Conservation (phyloP, 2,113 vertebrate species). For the Syngnathus typhle region DNA sequence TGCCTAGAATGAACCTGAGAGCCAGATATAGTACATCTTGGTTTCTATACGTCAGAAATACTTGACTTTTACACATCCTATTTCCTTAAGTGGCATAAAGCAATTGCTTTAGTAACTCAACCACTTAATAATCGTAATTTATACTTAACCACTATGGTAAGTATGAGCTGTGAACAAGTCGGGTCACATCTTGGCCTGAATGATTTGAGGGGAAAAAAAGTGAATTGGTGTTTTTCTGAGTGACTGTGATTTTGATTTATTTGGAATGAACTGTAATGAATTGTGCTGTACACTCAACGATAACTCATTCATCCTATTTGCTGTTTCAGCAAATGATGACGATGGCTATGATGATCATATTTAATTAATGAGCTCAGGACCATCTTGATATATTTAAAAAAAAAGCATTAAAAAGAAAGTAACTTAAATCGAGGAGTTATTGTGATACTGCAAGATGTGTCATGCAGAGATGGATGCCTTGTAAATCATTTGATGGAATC, state of each 20-base stretch:
- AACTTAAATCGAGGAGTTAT: slow-evolving; percentile 40
- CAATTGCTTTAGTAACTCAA: not conserved
- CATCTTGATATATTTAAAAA: slow-evolving; percentile 2
- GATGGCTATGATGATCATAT: not conserved
- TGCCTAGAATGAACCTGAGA: slow-evolving; percentile 16
- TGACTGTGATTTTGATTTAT: too few species aligned
- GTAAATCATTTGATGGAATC: slow-evolving; percentile 46
- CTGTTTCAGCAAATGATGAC: not conserved
- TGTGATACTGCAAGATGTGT: slow-evolving; percentile 27
- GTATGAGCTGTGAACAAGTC: not conserved
- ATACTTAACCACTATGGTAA: not conserved
- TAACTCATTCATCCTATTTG: not conserved
- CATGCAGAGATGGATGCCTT: slow-evolving; percentile 13
- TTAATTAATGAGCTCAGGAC: slow-evolving; percentile 2
- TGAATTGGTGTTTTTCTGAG: too few species aligned
- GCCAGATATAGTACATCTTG: slow-evolving; percentile 26
- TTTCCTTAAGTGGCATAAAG: not conserved
- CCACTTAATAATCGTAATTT: not conserved
- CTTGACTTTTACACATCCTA: slow-evolving; percentile 17
- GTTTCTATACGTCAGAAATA: slow-evolving; percentile 10
- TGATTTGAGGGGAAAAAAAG: too few species aligned
- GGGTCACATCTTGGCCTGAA: not conserved
- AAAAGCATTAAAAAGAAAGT: slow-evolving; percentile 11
- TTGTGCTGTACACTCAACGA: too few species aligned
- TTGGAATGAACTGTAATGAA: too few species aligned